These are phyloP conservation scores for Heterodera filipjevi DNA, from an alignment of 2,888 invertebrate genomes.

Conservation along the genomic window DNA sequence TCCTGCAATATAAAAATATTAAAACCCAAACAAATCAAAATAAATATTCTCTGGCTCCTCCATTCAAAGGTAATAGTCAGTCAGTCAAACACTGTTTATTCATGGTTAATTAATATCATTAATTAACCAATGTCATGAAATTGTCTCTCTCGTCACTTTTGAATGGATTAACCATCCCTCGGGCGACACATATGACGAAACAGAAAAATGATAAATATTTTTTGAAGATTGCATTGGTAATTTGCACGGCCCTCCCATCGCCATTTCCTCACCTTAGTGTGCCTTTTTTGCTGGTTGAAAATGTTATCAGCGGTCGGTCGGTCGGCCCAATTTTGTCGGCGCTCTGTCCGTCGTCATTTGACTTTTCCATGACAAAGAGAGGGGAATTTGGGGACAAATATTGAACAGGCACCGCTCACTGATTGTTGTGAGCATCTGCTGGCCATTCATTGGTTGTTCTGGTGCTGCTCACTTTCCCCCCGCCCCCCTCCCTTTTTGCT, in stretches of 20 bases:
- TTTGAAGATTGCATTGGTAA: not conserved
- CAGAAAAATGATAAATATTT: not conserved
- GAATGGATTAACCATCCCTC: not conserved
- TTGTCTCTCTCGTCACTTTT: not conserved
- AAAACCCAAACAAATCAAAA: too few species aligned
- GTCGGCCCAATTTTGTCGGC: not conserved
- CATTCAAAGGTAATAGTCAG: too few species aligned
- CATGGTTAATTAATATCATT: not conserved
- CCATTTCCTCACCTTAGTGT: not conserved
- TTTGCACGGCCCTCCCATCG: not conserved
- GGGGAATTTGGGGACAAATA: not conserved
- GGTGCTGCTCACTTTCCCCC: too few species aligned
- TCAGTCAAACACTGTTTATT: conserved; percentile 11
- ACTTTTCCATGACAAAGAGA: not conserved
- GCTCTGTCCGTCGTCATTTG: not conserved
- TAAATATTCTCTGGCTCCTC: too few species aligned
- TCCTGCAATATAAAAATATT: too few species aligned
- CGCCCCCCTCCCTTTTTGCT: too few species aligned
- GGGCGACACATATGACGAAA: not conserved
- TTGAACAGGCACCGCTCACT: too few species aligned
- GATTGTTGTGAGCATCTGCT: too few species aligned
- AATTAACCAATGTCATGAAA: not conserved
- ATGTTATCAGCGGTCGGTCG: not conserved
- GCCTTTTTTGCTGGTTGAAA: not conserved
- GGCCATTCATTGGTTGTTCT: too few species aligned